Conservation (phyloP, 2,797 vertebrate genomes). For the Psittacula derbiana region DNA sequence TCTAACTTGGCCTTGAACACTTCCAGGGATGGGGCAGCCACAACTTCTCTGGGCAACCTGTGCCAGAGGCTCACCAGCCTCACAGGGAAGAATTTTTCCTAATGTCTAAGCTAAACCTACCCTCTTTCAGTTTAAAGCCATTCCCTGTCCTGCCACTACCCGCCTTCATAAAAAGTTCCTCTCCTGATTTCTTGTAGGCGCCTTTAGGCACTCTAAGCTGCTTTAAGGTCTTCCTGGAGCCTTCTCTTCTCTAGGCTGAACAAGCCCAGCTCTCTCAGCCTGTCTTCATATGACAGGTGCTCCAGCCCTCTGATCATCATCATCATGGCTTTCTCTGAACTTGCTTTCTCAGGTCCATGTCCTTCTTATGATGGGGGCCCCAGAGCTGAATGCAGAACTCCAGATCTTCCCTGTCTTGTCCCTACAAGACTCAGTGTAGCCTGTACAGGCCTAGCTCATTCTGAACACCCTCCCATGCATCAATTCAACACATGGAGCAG, state of each 20-base stretch:
- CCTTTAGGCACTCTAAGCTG: background rate
- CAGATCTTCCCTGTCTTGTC: background rate
- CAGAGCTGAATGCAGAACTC: too few relatives aligned
- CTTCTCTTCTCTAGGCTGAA: background rate
- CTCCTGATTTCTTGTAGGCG: background rate
- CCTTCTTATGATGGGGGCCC: background rate
- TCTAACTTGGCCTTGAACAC: background rate
- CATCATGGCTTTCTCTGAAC: background rate
- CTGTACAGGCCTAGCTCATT: background rate
- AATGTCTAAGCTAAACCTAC: background rate
- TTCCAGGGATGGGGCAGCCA: background rate
- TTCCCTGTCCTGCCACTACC: background rate
- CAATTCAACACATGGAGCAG: background rate
- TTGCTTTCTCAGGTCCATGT: background rate
- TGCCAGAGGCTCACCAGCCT: background rate
- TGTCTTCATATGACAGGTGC: background rate
- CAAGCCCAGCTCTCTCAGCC: background rate
- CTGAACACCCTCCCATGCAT: background rate
- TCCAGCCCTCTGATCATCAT: background rate
- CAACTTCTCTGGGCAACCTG: background rate
- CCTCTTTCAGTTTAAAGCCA: background rate
- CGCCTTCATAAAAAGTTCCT: background rate
- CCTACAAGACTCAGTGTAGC: background rate
- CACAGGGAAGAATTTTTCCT: background rate
- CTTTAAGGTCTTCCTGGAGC: background rate